A percentile compares a stretch with the other conserved stretches of the same genome.
These are phyloP conservation scores for Botia kubotai DNA, from an alignment of 2,797 vertebrate species.

Conservation along the genomic window DNA sequence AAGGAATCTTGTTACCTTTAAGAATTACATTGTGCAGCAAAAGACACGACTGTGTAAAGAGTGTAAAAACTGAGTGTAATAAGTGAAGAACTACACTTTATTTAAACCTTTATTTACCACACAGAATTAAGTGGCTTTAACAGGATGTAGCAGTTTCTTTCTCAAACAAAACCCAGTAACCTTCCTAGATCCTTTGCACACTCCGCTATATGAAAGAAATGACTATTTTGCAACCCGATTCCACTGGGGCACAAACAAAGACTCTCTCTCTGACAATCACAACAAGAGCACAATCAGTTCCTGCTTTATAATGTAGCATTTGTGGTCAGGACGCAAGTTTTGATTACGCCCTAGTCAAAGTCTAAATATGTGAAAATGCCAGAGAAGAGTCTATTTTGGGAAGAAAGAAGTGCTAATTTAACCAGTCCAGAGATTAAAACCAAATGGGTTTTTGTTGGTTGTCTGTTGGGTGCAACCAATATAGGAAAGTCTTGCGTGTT, in stretches of 20 bases:
- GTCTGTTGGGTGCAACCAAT: constrained; percentile 18
- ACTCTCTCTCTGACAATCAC: constrained; percentile 37
- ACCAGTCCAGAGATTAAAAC: constrained; percentile 12
- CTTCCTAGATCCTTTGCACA: background rate
- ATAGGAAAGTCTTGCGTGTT: background rate
- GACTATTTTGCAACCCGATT: background rate
- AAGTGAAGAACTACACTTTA: constrained; percentile 18
- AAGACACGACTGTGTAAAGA: constrained; percentile 16
- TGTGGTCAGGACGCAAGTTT: constrained; percentile 33
- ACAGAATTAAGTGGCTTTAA: constrained; percentile 41
- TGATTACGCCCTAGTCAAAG: constrained; percentile 37
- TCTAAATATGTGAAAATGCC: constrained; percentile 27
- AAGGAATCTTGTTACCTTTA: constrained; percentile 3
- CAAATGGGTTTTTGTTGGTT: constrained; percentile 33
- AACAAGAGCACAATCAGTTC: constrained; percentile 36
- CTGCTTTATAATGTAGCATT: constrained; percentile 53
- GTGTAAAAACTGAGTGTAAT: constrained; percentile 4
- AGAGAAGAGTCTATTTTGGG: constrained; percentile 20
- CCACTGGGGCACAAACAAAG: constrained; percentile 38
- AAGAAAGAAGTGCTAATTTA: background rate
- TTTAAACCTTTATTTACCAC: background rate
- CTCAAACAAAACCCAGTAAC: constrained; percentile 37
- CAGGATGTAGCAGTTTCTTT: constrained; percentile 9
- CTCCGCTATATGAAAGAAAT: constrained; percentile 38
- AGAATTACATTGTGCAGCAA: constrained; percentile 10